phyloP scores from a whole-genome alignment of 2,113 vertebrate species.

The Ammodytes dubius region DNA sequence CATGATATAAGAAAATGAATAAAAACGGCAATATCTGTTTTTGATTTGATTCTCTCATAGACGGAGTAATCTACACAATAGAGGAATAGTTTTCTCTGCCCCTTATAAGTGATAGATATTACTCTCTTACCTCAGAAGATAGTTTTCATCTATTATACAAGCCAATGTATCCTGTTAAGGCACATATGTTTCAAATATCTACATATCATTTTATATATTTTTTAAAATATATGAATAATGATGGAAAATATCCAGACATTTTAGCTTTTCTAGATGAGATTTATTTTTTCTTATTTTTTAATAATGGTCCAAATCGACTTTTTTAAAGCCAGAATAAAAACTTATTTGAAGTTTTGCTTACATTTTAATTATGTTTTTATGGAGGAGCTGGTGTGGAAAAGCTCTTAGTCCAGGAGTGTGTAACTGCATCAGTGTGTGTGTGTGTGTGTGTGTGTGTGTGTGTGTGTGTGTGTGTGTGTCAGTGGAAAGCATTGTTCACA shows the following conservation, averaged over 20 bases:
- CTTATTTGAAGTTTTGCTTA: fast-evolving
- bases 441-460: no score
- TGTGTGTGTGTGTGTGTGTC: conserved; percentile 6
- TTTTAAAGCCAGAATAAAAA: neutral
- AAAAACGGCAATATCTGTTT: no score
- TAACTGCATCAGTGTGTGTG: neutral
- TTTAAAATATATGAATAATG: neutral
- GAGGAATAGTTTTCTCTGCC: no score
- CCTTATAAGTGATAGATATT: no score
- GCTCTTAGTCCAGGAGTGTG: neutral
- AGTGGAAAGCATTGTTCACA: conserved; percentile 26
- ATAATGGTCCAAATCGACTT: neutral
- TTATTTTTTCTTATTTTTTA: neutral
- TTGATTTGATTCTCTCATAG: neutral
- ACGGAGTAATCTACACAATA: neutral
- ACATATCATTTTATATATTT: neutral
- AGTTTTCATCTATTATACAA: neutral
- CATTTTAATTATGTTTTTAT: neutral
- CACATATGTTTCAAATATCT: neutral
- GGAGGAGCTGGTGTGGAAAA: neutral
- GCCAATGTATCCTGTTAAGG: neutral
- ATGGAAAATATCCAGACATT: neutral
- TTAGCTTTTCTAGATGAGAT: neutral
- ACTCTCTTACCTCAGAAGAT: neutral
- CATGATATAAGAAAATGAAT: no score